Evolutionary conservation across 1,140 invertebrate genomes (phyloP), one percentile per base, ranked within the genome.

Genomic region (Panagrolaimus sp.): DNA sequence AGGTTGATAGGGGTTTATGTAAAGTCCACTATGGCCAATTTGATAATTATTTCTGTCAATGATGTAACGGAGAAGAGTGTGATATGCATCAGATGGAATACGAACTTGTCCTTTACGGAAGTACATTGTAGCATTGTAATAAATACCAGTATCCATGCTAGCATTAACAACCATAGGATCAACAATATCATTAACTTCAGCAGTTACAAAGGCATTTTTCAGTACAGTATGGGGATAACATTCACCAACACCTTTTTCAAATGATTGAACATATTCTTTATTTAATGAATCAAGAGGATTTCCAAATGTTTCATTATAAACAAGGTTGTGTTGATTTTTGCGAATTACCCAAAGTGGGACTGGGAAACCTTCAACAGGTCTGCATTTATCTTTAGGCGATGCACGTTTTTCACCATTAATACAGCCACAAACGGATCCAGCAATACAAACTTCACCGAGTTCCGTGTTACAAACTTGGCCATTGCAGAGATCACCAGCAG

Each of bases 101-200:
- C 68, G 58, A 28, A 82, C 80, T 15, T 75, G 69, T 43, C 81
- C 80, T 62, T 82, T 81, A 66, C 79, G 69, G 74, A 82, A 82
- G 69, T 83, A 69, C 72, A 82, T 78, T 10, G 80, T 82, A 14
- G 79, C 69, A 44, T 82, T 82, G 69, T 74, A 83, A 15, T 83
- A 63, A 24, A 76, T 67, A n/a, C 80, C 80, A 26, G 69, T 82
- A 47, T 83, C 82, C 72, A 72, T 79, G 48, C 65, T 78, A 12
- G 75, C 75, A 65, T 82, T 82, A n/a, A 82, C 67, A 28, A 66
- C 24, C 45, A 72, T 76, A 62, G 80, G 80, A 58, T 82, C 77
- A 9, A 78, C 28, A 64, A 83, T 83, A 17, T 82, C 80, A 63
- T 83, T 83, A 10, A 82, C 82, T 70, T 82, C 80, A 21, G 75